A percentile compares a stretch with the other conserved stretches of the same genome.
Conservation (phyloP, 2,888 invertebrate genomes). For the Heliconius charithonia region DNA sequence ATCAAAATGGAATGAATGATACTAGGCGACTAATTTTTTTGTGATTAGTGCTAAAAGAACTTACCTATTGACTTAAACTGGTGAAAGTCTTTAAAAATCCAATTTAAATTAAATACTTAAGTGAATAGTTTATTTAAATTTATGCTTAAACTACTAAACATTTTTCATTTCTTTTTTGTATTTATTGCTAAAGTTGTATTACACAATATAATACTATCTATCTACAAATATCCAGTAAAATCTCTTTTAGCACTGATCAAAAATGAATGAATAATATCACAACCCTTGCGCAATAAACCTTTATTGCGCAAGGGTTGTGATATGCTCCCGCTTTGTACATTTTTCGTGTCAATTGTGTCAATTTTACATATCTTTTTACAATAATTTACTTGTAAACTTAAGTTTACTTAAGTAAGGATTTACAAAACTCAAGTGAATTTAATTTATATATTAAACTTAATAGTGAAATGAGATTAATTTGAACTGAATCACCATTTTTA, state of each 20-base stretch:
- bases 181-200: no score
- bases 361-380: slow-evolving; percentile 34
- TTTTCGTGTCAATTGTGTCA: slow-evolving; percentile 30
- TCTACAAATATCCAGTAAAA: no score
- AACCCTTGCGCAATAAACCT: no score
- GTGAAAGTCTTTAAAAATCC: background rate
- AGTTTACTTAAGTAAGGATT: slow-evolving; percentile 18
- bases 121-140: no score
- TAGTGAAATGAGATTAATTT: slow-evolving; percentile 3
- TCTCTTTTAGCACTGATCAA: background rate
- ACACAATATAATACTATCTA: no score
- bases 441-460: background rate
- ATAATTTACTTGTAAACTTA: slow-evolving; percentile 10
- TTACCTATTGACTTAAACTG: background rate
- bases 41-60: slow-evolving; percentile 3
- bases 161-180: no score
- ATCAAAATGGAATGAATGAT: background rate
- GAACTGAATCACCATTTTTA: slow-evolving; percentile 1
- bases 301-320: slow-evolving; percentile 32
- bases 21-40: background rate
- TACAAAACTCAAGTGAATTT: slow-evolving; percentile 2
- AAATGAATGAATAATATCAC: background rate
- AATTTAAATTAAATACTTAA: background rate
- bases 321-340: slow-evolving; percentile 22
- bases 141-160: no score